Evolutionary conservation across 2,888 invertebrate genomes (phyloP), one percentile per base, ranked within the genome.

Genomic region (Scaptomyza flava): DNA sequence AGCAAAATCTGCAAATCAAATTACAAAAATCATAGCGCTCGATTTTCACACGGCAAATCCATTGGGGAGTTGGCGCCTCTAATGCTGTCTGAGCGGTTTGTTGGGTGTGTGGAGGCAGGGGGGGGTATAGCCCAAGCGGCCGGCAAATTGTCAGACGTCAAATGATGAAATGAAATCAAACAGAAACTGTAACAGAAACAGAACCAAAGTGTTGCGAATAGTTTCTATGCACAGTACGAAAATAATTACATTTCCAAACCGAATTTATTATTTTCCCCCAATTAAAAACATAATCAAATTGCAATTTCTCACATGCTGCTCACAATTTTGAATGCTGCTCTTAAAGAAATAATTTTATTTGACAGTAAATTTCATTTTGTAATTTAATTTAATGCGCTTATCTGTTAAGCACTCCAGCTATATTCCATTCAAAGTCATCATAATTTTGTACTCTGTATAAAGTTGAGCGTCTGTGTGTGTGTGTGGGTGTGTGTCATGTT

Each of bases 1-100:
- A 61, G 31, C 52, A 68, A 89, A 85, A 89, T 89, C 89, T 87
- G 83, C 87, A 85, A 85, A 85, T 85, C 87, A 87, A 89, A 89
- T 89, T 85, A 87, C 85, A 85, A 85, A 83, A 88, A 83, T 83
- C 82, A 85, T 85, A 79, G 77, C 87, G 85, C 71, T 81, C 67
- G 84, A 87, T 84, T 89, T 84, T 84, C 85, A 77, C 85, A 84
- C 89, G 82, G 85, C 72, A 75, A 70, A 75, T 87, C 48, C 79
- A 85, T 60, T 64, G 27, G 72, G 89, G 83, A 81, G 66, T 61
- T 68, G 14, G 5, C 41, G 41, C 41, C 9, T 41, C 17, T 41
- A 41, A 41, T 41, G 41, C 41, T 41, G 17, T 17, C 41, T 41
- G 17, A 41, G 41, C 17, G 38, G 41, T 1, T 11, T 3, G 17